Conservation (phyloP, 92 coral and sea anemone species). For the Porites evermanni region DNA sequence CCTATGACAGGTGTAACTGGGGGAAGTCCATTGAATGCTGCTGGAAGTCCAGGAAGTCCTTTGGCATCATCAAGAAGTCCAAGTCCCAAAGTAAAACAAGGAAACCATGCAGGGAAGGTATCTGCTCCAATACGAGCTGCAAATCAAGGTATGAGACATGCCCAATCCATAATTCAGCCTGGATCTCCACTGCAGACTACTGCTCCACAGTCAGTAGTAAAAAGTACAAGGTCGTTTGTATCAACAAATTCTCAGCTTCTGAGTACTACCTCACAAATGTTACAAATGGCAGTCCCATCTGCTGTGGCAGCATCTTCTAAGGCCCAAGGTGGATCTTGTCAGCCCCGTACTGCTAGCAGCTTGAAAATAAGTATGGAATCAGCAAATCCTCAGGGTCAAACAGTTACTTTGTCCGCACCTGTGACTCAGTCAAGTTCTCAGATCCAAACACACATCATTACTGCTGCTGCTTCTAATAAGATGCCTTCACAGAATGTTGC, state of each 20-base stretch:
- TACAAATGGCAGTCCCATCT: slow-evolving; percentile 53
- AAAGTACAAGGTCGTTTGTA: slow-evolving; percentile 23
- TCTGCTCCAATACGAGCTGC: slow-evolving; percentile 25
- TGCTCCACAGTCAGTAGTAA: slow-evolving; percentile 19
- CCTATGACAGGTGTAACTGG: slow-evolving; percentile 24
- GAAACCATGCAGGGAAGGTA: slow-evolving; percentile 29
- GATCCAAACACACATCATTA: slow-evolving; percentile 6
- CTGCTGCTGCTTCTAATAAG: not conserved
- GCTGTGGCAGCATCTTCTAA: slow-evolving; percentile 34
- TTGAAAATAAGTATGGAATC: slow-evolving; percentile 21
- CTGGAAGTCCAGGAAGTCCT: slow-evolving; percentile 48
- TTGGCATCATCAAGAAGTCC: slow-evolving; percentile 51
- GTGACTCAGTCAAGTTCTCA: slow-evolving; percentile 23
- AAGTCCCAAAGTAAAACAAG: slow-evolving; percentile 44
- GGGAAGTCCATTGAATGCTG: slow-evolving; percentile 43
- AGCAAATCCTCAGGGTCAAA: slow-evolving; percentile 31
- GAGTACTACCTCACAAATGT: slow-evolving; percentile 17
- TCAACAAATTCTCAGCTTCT: slow-evolving; percentile 8
- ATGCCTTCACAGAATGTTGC: slow-evolving; percentile 2
- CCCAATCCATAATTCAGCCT: slow-evolving; percentile 23
- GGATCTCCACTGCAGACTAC: slow-evolving; percentile 32
- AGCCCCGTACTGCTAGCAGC: slow-evolving; percentile 1
- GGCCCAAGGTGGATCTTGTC: slow-evolving; percentile 19
- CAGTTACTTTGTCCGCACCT: slow-evolving; percentile 3
- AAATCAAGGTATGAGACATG: slow-evolving; percentile 31